A percentile compares a stretch with the other conserved stretches of the same genome.
Conservation (phyloP, 2,113 vertebrate species). For the Mellivora capensis region DNA sequence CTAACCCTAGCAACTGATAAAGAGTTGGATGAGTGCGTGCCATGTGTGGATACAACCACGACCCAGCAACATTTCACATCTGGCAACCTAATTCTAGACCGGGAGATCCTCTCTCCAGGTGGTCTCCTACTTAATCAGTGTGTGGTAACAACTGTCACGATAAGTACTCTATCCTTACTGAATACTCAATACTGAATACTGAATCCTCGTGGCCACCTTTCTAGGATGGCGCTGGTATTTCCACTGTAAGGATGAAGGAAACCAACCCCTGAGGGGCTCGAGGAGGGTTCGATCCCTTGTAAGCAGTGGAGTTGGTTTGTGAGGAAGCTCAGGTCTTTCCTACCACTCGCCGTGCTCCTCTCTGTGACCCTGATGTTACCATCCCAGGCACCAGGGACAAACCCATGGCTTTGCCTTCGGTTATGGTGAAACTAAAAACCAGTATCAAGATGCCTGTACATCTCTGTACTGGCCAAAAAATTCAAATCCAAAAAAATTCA, state of each 20-base stretch:
- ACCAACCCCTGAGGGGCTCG: fast-evolving
- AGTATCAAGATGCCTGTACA: neutral
- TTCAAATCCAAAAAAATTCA: no score
- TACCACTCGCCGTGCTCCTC: fast-evolving
- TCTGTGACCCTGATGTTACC: neutral
- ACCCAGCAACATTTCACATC: neutral
- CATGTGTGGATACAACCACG: neutral
- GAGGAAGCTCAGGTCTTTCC: neutral
- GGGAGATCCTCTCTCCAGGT: neutral
- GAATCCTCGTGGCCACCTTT: neutral
- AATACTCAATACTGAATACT: neutral
- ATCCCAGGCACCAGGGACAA: neutral
- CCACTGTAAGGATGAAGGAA: neutral
- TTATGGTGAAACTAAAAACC: neutral
- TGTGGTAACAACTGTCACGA: neutral
- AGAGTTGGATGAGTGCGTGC: neutral
- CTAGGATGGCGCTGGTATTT: neutral
- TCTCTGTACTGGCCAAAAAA: neutral
- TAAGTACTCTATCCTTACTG: neutral
- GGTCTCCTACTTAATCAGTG: neutral
- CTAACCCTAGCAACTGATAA: neutral
- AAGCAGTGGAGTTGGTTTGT: fast-evolving
- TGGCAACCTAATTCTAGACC: neutral
- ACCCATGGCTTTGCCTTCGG: neutral
- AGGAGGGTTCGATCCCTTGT: fast-evolving